Base-by-base conservation (phyloP, 2,888 invertebrate species). In the Ochlodes sylvanus region DNA sequence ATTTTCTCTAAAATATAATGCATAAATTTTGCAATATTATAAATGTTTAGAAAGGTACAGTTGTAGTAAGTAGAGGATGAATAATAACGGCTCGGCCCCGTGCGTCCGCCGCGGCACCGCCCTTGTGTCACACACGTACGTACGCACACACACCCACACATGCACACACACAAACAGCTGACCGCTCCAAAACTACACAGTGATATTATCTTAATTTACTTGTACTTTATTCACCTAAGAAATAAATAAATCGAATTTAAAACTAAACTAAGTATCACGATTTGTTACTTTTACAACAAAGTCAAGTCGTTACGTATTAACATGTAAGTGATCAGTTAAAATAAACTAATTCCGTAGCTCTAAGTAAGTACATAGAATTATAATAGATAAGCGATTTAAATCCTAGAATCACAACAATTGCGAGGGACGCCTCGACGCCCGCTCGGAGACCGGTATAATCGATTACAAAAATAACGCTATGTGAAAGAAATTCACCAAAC, bases 191-290 rank as follows among this genome's bases (percentile, higher is more conserved):
- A 63, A 72, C 72, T 72, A 71, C 61, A 54, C 58, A 70, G 50
- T 72, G 66, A 71, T 71, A 74, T n/a, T 71, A 80, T 77, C 79
- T 81, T 85, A 84, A 84, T 80, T 80, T 79, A 78, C 74, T 91
- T 89, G 91, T 90, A 90, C 90, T 89, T 83, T 76, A 78, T 80
- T 84, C 79, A 78, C 77, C 84, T 87, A 89, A 79, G n/a, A 81
- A 87, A 88, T 87, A 89, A 90, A 89, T 89, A 88, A 78, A 86
- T 76, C 75, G 76, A 81, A 70, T 70, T 70, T 32, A 63, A 70
- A 73, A 73, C 73, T 73, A 74, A 76, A 72, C 73, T n/a, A n/a
- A n/a, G n/a, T 82, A 80, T 82, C 80, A 80, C 83, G 77, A 69
- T 70, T 61, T 63, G 70, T 71, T 69, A 70, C 63, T 69, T 64